Evolutionary conservation across 1,140 invertebrate species (phyloP), one percentile per base, ranked within the genome.

Genomic region (Pemphigus obesinymphae): DNA sequence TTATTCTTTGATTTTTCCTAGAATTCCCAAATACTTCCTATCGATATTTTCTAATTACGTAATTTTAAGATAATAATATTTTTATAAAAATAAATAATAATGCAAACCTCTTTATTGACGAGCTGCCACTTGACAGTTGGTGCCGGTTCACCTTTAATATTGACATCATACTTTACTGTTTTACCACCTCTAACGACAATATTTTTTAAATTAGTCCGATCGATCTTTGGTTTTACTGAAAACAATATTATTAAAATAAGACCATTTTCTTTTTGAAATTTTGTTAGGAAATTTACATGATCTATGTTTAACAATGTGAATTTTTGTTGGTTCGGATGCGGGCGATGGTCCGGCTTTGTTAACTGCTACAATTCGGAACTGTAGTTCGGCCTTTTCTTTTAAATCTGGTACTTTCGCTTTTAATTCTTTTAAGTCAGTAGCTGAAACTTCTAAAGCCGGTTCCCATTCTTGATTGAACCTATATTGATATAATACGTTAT

Each of bases 301-400:
- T 88, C 95, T 94, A 85, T 96, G 93, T 87, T 96, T 97, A 84
- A 95, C 95, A 66, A 94, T 92, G 84, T 97, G 95, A 88, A 93
- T 91, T 86, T 94, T 93, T n/a, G 95, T 97, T 2, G 97, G 92
- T 84, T 98, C 96, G 31, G 96, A 98, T n/a, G 97, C 92, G 61
- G 94, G 93, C 1, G 96, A 97, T 7, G 89, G 91, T 61, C 98
- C 98, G 70, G 96, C 97, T 88, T 98, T 98, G 88, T 99, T 99
- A 26, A 98, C 93, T 13, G 98, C 97, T 84, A 95, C 91, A 3
- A 99, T 91, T 80, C 97, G 90, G 90, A 99, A 99, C 87, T 98
- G 94, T 87, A 96, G 98, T 88, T 97, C 94, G 55, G 93, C 93
- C 61, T 95, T 92, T 88, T 98, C 95, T 84, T 95, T 96, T 4